A percentile compares a stretch with the other conserved stretches of the same genome.
phyloP scores from a whole-genome alignment of 2,797 vertebrate genomes.

The Silurus aristotelis region DNA sequence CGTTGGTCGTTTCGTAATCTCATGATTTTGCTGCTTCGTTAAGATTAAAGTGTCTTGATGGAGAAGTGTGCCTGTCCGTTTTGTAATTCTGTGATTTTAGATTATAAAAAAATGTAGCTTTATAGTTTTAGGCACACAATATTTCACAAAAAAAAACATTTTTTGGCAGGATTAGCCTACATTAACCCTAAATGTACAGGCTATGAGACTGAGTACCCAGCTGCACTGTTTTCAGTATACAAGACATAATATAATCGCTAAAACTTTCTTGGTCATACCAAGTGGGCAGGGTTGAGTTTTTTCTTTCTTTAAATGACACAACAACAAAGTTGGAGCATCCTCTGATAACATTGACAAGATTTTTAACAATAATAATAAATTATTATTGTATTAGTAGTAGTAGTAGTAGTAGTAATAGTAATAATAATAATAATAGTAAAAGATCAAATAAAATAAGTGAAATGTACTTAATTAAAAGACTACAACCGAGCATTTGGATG shows the following conservation, averaged over 20 bases:
- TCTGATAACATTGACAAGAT: not conserved
- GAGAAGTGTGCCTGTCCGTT: not conserved
- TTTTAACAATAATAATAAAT: not conserved
- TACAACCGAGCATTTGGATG: not conserved
- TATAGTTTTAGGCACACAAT: not conserved
- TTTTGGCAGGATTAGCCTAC: conserved; percentile 5
- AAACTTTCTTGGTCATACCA: not conserved
- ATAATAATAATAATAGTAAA: not conserved
- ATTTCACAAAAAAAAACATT: not conserved
- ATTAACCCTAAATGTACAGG: not conserved
- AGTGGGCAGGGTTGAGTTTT: not conserved
- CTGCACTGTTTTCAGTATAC: not conserved
- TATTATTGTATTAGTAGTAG: not conserved
- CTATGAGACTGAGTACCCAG: too few species aligned
- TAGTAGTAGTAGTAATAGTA: not conserved
- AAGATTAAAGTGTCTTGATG: conserved; percentile 2
- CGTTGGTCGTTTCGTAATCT: conserved; percentile 26
- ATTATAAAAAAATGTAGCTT: not conserved
- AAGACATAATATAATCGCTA: not conserved
- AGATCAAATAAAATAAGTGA: not conserved
- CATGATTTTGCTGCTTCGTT: conserved; percentile 11
- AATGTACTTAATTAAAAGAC: not conserved
- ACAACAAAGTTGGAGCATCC: not conserved
- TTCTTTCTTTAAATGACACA: not conserved
- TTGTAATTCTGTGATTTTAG: not conserved